Conservation (phyloP, 2,797 vertebrate genomes). For the Trachops cirrhosus region DNA sequence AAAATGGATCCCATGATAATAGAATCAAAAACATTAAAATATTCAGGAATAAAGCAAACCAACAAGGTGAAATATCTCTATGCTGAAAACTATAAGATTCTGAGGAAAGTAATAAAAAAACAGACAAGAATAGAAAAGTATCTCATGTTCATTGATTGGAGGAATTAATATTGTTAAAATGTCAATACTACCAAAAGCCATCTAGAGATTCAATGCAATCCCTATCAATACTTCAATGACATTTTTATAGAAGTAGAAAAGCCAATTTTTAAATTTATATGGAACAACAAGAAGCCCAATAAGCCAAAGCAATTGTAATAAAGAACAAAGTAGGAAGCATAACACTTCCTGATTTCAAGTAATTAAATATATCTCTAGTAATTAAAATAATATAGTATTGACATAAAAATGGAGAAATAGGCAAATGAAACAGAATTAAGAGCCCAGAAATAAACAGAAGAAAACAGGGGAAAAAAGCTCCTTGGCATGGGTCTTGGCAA, state of each 20-base stretch:
- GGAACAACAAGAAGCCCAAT: background rate
- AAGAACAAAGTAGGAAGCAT: background rate
- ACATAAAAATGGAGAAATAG: background rate
- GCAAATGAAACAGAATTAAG: background rate
- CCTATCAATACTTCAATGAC: background rate
- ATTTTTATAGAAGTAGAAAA: background rate
- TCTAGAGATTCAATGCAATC: background rate
- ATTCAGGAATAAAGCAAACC: background rate
- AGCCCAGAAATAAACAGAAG: background rate
- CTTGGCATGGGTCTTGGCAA: background rate
- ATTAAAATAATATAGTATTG: background rate
- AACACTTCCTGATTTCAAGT: background rate
- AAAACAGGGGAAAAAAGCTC: background rate
- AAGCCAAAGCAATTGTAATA: background rate
- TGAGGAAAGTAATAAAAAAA: background rate
- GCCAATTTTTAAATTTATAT: background rate
- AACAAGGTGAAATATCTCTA: background rate
- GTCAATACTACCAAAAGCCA: background rate
- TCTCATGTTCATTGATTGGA: background rate
- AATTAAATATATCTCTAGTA: background rate
- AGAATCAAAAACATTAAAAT: too few relatives aligned
- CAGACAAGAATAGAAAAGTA: background rate
- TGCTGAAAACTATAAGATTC: background rate
- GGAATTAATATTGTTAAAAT: background rate
- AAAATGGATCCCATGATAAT: background rate